Percentiles rank a stretch among this genome's conserved stretches.
Conservation (phyloP, 2,797 vertebrate genomes). For the Menidia menidia region DNA sequence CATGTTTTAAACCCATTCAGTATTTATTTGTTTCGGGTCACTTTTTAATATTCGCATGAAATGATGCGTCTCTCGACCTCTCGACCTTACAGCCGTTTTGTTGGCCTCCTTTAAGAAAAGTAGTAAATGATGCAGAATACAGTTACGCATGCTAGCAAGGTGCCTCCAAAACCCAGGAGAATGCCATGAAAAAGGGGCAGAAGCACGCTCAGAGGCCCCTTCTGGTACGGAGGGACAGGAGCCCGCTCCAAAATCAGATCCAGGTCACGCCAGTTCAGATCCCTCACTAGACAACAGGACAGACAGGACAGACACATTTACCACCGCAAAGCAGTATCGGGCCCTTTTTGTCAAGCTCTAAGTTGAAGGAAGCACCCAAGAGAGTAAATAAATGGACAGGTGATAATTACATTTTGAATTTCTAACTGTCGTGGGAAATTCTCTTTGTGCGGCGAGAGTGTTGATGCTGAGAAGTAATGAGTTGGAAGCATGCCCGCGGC, state of each 20-base stretch:
- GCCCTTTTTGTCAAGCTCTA: constrained; percentile 46
- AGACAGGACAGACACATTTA: constrained; percentile 35
- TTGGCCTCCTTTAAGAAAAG: constrained; percentile 25
- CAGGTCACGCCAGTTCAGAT: constrained; percentile 66
- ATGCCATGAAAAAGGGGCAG: constrained; percentile 81
- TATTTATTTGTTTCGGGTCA: not conserved
- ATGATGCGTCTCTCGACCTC: not conserved
- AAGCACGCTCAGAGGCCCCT: constrained; percentile 68
- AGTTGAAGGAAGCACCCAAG: constrained; percentile 39
- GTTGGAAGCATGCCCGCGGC: constrained; percentile 72
- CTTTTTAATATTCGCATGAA: not conserved
- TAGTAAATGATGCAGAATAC: constrained; percentile 47
- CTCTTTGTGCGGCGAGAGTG: constrained; percentile 46
- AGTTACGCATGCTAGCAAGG: constrained; percentile 44
- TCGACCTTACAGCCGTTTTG: not conserved
- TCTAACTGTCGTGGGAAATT: constrained; percentile 70
- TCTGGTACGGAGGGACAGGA: constrained; percentile 66
- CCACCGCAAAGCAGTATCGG: constrained; percentile 37
- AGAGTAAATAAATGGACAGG: constrained; percentile 62
- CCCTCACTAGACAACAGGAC: constrained; percentile 64
- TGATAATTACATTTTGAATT: constrained; percentile 78
- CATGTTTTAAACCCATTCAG: not conserved
- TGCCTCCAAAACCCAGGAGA: constrained; percentile 78
- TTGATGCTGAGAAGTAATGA: constrained; percentile 75
- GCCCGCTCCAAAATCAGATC: constrained; percentile 81